These are phyloP conservation scores for Clarias macrocephalus DNA, from an alignment of 2,113 vertebrate genomes.

Conservation along the genomic window DNA sequence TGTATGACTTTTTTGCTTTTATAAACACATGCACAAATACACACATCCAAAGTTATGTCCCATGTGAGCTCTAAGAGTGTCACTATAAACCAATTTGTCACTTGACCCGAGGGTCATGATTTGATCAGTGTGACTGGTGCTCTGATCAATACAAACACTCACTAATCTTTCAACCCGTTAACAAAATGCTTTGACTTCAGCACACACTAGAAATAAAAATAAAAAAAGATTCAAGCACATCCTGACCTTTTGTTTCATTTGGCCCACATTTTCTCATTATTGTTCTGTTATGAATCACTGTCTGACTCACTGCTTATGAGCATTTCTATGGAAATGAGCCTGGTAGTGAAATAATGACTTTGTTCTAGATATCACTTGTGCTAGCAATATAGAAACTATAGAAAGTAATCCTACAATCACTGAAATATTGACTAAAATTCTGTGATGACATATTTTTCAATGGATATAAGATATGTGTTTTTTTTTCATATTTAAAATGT, in stretches of 20 bases:
- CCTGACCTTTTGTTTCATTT: background rate
- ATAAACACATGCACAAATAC: background rate
- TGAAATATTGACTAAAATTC: background rate
- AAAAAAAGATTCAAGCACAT: background rate
- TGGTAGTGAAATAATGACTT: background rate
- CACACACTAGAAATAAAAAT: background rate
- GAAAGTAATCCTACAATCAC: background rate
- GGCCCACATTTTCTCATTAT: background rate
- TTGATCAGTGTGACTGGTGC: background rate
- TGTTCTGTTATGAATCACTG: constrained; percentile 9
- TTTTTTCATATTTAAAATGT: background rate
- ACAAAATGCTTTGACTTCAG: background rate
- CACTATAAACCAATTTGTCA: background rate
- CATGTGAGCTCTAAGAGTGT: background rate
- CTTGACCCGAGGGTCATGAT: constrained; percentile 17
- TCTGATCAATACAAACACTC: background rate
- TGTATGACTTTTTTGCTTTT: background rate
- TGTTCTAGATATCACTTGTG: background rate
- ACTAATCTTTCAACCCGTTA: background rate
- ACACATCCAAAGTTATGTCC: background rate
- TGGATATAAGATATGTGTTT: background rate
- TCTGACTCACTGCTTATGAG: background rate
- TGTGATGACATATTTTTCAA: background rate
- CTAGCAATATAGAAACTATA: background rate
- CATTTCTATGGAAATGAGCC: constrained; percentile 7